These are phyloP conservation scores for Macropodus opercularis DNA, from an alignment of 2,797 vertebrate species.

Conservation along the genomic window DNA sequence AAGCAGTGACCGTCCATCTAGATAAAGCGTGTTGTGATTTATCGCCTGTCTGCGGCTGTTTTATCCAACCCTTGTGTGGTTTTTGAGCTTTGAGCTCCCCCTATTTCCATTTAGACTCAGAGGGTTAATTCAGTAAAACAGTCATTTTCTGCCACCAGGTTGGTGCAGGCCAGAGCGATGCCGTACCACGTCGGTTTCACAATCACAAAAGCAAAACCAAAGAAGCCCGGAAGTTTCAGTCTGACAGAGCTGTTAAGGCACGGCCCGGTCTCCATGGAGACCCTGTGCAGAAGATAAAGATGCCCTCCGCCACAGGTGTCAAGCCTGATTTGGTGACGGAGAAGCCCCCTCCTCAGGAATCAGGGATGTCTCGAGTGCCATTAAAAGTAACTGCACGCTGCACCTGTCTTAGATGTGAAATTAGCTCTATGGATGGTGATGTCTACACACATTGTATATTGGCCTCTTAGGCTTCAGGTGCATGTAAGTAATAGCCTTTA, in stretches of 20 bases:
- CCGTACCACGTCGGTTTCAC: conserved; percentile 38
- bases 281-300: conserved; percentile 20
- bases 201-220: conserved; percentile 53
- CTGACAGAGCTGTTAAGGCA: conserved; percentile 39
- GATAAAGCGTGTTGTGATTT: too few relatives aligned
- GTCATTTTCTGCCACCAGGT: conserved; percentile 67
- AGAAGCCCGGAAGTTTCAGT: conserved; percentile 69
- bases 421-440: background rate
- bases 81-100: too few relatives aligned
- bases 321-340: conserved; percentile 37
- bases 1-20: too few relatives aligned
- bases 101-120: too few relatives aligned
- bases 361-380: conserved; percentile 67
- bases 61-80: too few relatives aligned
- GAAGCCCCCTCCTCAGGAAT: conserved; percentile 51
- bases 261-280: conserved; percentile 56
- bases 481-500: background rate
- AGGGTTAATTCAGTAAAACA: too few relatives aligned
- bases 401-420: conserved; percentile 22
- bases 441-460: background rate
- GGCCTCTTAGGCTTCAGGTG: background rate
- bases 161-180: conserved; percentile 38
- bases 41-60: too few relatives aligned
- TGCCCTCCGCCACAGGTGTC: conserved; percentile 32
- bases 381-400: conserved; percentile 76